These are phyloP conservation scores for Oxycera nigricornis DNA, from an alignment of 2,888 invertebrate species.

Conservation along the genomic window DNA sequence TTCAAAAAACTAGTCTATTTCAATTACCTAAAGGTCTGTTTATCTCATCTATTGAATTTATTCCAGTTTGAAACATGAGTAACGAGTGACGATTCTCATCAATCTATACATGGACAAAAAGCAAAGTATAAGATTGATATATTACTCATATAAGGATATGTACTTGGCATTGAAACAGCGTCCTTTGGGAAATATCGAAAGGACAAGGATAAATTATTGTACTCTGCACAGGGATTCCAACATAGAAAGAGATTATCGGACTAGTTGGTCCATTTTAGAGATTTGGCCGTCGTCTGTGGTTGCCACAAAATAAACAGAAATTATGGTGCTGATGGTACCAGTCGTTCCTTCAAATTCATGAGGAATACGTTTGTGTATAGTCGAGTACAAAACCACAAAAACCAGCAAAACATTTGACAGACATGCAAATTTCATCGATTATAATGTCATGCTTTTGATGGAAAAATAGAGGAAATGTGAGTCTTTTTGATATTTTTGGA, in stretches of 20 bases:
- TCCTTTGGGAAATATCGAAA: background rate
- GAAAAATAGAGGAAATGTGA: background rate
- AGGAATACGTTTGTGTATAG: background rate
- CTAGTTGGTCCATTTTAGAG: background rate
- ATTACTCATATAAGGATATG: background rate
- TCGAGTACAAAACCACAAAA: background rate
- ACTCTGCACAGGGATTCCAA: background rate
- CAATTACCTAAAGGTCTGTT: too few species aligned
- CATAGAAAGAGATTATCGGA: background rate
- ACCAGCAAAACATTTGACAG: slow-evolving; percentile 13
- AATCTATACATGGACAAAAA: background rate
- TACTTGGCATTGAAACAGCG: too few species aligned
- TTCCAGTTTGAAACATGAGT: background rate
- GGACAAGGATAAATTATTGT: background rate
- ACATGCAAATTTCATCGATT: slow-evolving; percentile 15
- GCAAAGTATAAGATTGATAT: background rate
- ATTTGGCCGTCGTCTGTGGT: background rate
- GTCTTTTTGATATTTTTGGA: background rate
- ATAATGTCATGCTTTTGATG: background rate
- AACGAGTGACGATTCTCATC: slow-evolving; percentile 11
- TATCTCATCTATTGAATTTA: background rate
- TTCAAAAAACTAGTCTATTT: too few species aligned
- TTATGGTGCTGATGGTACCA: background rate
- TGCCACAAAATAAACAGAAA: background rate
- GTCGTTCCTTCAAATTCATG: background rate